Conservation (phyloP, 2,113 vertebrate genomes). For the Rhabdornis inornatus region DNA sequence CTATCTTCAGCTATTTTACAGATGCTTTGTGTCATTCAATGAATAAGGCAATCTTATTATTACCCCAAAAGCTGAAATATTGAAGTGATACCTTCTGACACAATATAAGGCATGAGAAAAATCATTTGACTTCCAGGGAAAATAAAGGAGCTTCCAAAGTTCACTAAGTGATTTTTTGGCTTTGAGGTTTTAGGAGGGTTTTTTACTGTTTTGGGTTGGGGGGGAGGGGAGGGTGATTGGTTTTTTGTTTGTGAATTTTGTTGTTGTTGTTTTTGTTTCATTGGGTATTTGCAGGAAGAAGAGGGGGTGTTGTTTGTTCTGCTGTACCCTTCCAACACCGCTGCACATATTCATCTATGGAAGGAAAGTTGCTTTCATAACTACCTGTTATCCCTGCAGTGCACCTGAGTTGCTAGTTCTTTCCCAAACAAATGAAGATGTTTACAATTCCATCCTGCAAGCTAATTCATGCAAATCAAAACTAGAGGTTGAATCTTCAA, state of each 20-base stretch:
- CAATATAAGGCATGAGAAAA: background rate
- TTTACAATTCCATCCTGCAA: background rate
- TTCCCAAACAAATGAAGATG: background rate
- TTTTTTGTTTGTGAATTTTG: background rate
- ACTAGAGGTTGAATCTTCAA: background rate
- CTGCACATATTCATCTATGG: rapidly evolving
- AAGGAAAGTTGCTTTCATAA: background rate
- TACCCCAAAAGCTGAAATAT: background rate
- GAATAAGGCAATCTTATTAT: background rate
- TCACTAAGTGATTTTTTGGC: background rate
- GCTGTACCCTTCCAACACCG: background rate
- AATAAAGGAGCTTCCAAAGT: background rate
- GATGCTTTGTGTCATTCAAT: background rate
- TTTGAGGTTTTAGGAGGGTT: background rate
- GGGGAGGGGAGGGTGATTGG: rapidly evolving
- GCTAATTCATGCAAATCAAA: background rate
- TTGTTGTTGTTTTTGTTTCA: background rate
- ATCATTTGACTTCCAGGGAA: background rate
- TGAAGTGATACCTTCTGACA: background rate
- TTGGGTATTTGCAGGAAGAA: background rate
- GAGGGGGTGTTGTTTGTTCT: background rate
- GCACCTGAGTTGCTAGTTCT: background rate
- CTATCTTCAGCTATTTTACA: background rate
- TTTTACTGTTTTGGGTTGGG: background rate
- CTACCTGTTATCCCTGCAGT: background rate